Conservation (phyloP, 2,113 vertebrate genomes). For the Anguilla japonica region DNA sequence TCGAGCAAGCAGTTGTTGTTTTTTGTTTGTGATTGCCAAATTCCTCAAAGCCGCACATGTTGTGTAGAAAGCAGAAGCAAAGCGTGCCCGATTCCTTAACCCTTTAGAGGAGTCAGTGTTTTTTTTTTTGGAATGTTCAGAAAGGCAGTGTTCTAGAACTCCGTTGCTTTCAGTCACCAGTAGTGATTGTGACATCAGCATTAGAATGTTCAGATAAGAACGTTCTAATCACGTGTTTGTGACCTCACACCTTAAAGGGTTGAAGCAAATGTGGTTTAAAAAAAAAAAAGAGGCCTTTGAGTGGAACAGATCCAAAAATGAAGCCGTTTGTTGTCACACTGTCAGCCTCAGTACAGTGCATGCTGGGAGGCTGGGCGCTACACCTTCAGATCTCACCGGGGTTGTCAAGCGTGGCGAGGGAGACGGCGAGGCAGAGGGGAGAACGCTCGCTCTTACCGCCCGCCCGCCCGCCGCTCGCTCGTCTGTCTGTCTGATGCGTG, state of each 20-base stretch:
- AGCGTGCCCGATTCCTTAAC: background rate
- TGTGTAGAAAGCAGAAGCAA: background rate
- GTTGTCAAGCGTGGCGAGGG: background rate
- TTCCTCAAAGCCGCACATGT: background rate
- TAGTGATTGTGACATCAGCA: too few species aligned
- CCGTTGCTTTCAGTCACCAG: too few species aligned
- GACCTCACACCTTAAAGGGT: background rate
- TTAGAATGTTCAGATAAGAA: too few species aligned
- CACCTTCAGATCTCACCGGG: background rate
- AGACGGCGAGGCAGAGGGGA: background rate
- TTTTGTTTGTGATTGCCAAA: background rate
- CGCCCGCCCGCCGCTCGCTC: too few species aligned
- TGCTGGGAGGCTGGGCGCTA: background rate
- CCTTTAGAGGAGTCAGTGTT: too few species aligned
- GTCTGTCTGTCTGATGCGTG: background rate
- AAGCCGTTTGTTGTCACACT: background rate
- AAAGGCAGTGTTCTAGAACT: too few species aligned
- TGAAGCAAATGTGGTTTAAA: background rate
- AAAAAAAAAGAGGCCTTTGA: background rate
- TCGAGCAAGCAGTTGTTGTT: background rate
- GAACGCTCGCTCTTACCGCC: background rate
- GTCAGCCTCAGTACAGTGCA: background rate
- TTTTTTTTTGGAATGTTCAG: too few species aligned
- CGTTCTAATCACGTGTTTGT: too few species aligned
- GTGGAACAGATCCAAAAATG: background rate